phyloP scores from a whole-genome alignment of 2,888 invertebrate genomes.

The Digitonthophagus gazella region DNA sequence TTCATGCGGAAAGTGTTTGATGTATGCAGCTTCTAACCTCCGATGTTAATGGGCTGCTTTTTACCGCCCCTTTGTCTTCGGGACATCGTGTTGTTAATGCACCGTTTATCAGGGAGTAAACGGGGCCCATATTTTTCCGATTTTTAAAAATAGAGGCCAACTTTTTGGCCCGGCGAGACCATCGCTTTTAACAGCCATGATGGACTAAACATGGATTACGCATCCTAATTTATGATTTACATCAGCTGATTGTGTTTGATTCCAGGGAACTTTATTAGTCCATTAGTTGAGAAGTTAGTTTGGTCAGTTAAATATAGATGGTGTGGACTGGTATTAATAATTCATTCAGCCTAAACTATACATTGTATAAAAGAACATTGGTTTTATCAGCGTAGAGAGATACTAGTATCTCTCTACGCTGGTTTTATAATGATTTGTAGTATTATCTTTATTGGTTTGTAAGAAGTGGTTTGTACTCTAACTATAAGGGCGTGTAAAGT shows the following conservation, averaged over 20 bases:
- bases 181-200: conserved; percentile 46
- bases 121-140: conserved; percentile 38
- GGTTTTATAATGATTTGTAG: too few species aligned
- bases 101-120: conserved; percentile 42
- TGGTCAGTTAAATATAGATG: too few species aligned
- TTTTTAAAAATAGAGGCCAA: conserved; percentile 6
- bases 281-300: conserved; percentile 20
- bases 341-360: too few species aligned
- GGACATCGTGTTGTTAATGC: conserved; percentile 43
- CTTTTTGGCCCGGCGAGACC: conserved; percentile 38
- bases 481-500: too few species aligned
- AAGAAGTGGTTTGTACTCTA: too few species aligned
- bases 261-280: conserved; percentile 10
- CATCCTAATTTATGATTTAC: neutral
- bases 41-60: conserved; percentile 42
- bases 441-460: too few species aligned
- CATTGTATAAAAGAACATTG: too few species aligned
- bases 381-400: too few species aligned
- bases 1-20: neutral
- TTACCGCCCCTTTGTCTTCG: conserved; percentile 43
- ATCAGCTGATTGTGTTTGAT: conserved; percentile 4
- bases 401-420: too few species aligned
- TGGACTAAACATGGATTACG: conserved; percentile 39
- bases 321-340: too few species aligned
- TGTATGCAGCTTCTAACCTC: conserved; percentile 41